These are phyloP conservation scores for Monoplex corrugatus DNA, from an alignment of 2,888 invertebrate species.

Conservation along the genomic window DNA sequence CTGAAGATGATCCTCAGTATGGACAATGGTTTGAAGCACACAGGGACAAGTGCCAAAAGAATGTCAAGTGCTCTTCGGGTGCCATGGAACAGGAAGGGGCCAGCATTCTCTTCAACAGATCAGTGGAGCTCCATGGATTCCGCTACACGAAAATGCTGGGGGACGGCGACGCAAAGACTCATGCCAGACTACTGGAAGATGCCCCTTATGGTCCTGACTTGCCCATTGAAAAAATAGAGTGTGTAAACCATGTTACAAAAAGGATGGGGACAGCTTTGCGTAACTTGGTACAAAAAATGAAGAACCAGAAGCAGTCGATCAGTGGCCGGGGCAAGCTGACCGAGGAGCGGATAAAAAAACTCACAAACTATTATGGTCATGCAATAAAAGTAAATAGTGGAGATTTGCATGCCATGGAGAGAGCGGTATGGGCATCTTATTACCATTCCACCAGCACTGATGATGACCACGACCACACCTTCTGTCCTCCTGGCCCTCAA, in stretches of 20 bases:
- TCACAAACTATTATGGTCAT: background rate
- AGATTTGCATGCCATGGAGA: background rate
- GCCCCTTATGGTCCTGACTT: background rate
- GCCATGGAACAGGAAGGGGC: slow-evolving; percentile 16
- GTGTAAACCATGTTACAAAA: slow-evolving; percentile 25
- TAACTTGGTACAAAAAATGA: background rate
- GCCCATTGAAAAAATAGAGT: background rate
- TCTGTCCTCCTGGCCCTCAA: background rate
- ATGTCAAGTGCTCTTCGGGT: background rate
- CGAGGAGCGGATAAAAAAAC: background rate
- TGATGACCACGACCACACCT: background rate
- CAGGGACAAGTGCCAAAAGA: background rate
- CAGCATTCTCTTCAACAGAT: background rate
- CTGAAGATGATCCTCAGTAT: background rate
- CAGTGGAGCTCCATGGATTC: background rate
- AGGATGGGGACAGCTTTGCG: background rate
- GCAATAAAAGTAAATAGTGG: background rate
- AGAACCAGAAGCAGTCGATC: background rate
- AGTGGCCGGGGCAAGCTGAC: slow-evolving; percentile 35
- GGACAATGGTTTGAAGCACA: background rate
- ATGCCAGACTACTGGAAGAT: background rate
- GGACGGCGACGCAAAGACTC: slow-evolving; percentile 7
- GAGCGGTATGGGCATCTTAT: background rate
- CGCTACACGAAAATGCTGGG: background rate
- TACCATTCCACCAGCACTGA: background rate